Evolutionary conservation across 2,797 vertebrate genomes (phyloP).

Genomic region (Acrocephalus scirpaceus): DNA sequence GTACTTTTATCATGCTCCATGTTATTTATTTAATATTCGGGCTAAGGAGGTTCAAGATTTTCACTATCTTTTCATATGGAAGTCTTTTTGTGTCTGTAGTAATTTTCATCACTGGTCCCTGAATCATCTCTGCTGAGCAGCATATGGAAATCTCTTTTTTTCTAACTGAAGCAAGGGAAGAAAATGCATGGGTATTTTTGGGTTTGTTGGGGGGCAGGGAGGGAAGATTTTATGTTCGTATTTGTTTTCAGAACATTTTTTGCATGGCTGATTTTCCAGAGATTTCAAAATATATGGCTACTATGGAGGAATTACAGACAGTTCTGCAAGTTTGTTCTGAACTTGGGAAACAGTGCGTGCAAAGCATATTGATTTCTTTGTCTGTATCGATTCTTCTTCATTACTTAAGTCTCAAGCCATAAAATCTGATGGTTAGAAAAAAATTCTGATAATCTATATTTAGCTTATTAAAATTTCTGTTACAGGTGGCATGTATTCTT

Average conservation of each 20-base stretch:
- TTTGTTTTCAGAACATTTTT: conserved; percentile 4
- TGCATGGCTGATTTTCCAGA: background rate
- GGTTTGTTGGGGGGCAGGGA: fast-evolving
- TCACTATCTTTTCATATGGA: background rate
- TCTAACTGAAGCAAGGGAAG: background rate
- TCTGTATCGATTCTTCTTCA: conserved; percentile 9
- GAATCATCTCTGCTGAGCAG: background rate
- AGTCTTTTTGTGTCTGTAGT: background rate
- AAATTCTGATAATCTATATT: background rate
- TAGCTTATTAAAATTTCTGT: conserved; percentile 14
- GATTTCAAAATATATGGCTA: background rate
- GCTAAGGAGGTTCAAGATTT: conserved; percentile 2
- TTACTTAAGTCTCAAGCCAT: conserved; percentile 31
- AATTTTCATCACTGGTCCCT: background rate
- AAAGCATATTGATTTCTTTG: conserved; percentile 28
- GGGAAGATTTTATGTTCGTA: background rate
- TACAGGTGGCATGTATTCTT: background rate
- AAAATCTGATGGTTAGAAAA: conserved; percentile 15
- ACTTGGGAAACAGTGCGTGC: background rate
- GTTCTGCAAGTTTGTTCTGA: background rate
- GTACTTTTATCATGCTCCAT: background rate
- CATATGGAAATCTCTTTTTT: background rate
- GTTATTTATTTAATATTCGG: background rate
- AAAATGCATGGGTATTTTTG: background rate
- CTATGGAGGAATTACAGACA: background rate